These are phyloP conservation scores for Corythornis madagascariensis DNA, from an alignment of 2,113 vertebrate species.

Conservation along the genomic window DNA sequence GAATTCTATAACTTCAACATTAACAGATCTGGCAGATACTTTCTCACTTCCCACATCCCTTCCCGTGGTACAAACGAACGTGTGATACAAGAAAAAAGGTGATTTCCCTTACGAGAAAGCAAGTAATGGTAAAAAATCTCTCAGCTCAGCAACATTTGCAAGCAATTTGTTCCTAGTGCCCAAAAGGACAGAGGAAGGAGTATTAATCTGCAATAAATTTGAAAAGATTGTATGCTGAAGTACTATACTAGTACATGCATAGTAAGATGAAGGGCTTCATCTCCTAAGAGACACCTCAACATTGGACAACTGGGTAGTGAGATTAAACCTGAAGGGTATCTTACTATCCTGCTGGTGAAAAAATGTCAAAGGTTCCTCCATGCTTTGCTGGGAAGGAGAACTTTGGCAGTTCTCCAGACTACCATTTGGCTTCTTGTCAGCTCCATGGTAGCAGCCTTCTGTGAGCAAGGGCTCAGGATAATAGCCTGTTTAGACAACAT, in stretches of 20 bases:
- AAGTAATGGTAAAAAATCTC: not conserved
- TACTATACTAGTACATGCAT: not conserved
- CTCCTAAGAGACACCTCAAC: constrained; percentile 16
- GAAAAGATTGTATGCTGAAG: not conserved
- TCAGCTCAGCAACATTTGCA: not conserved
- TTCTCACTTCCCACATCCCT: not conserved
- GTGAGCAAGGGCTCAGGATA: not conserved
- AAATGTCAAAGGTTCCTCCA: constrained; percentile 58
- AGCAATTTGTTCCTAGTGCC: not conserved
- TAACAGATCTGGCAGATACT: not conserved
- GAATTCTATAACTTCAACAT: not conserved
- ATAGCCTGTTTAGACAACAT: constrained; percentile 68
- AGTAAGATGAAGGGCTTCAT: not conserved
- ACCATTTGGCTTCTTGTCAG: constrained; percentile 62
- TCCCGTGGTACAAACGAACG: not conserved
- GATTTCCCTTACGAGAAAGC: not conserved
- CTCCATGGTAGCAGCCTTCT: constrained; percentile 65
- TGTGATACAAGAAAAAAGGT: not conserved
- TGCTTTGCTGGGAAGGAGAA: constrained; percentile 54
- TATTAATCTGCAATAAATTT: not conserved
- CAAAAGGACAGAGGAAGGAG: not conserved
- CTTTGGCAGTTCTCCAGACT: constrained; percentile 68
- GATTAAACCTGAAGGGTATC: constrained; percentile 1
- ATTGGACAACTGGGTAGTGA: not conserved
- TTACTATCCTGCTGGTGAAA: constrained; percentile 31